A percentile compares a stretch with the other conserved stretches of the same genome.
Evolutionary conservation across 2,888 invertebrate genomes (phyloP).

Genomic region (Epirrhoe alternata): DNA sequence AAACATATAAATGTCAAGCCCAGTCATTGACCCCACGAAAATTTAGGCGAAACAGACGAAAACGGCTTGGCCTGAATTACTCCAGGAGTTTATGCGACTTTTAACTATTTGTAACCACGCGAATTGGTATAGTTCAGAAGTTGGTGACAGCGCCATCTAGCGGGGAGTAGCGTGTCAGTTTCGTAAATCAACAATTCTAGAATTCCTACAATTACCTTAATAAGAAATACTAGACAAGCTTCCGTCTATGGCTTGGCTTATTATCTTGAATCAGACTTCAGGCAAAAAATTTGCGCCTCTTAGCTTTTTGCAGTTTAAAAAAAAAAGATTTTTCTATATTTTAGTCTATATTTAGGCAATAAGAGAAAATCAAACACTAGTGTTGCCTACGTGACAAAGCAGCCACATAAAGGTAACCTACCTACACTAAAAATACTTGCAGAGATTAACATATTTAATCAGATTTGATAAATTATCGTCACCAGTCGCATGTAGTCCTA

Average conservation of each 20-base stretch:
- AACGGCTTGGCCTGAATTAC: slow-evolving; percentile 40
- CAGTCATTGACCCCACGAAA: slow-evolving; percentile 33
- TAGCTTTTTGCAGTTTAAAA: no score
- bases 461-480: background rate
- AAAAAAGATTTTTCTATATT: no score
- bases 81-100: slow-evolving; percentile 36
- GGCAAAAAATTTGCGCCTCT: no score
- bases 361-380: background rate
- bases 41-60: slow-evolving; percentile 32
- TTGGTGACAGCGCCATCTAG: slow-evolving; percentile 38
- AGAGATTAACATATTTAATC: background rate
- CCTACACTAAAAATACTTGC: slow-evolving; percentile 1
- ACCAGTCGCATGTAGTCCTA: background rate
- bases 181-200: background rate
- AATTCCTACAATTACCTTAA: no score
- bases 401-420: background rate
- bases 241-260: no score
- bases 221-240: no score
- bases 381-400: background rate
- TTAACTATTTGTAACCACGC: slow-evolving; percentile 34
- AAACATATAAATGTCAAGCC: slow-evolving; percentile 14
- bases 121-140: slow-evolving; percentile 14
- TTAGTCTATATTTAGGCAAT: no score
- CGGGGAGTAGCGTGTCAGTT: slow-evolving; percentile 34
- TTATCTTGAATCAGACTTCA: no score